Percentiles rank a stretch among this genome's conserved stretches.
These are phyloP conservation scores for Odobenus rosmarus DNA, from an alignment of 2,113 vertebrate species.

Conservation along the genomic window DNA sequence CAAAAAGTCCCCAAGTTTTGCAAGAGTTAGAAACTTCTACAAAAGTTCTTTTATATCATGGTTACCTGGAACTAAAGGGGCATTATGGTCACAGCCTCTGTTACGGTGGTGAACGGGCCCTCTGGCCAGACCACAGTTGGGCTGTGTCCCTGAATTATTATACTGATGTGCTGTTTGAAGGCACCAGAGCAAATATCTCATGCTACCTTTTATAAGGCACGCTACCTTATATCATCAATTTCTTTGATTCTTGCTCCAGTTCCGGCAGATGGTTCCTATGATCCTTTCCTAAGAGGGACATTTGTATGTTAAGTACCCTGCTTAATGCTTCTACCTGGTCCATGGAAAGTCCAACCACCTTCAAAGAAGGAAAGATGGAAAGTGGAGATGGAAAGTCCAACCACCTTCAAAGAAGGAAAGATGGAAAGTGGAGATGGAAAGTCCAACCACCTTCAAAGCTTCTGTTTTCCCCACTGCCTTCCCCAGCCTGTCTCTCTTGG, in stretches of 20 bases:
- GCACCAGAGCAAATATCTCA: accelerated
- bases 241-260: background rate
- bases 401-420: too few species aligned
- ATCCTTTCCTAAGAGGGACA: background rate
- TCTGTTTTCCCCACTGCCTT: accelerated
- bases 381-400: background rate
- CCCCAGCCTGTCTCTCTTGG: background rate
- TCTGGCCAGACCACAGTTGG: too few species aligned
- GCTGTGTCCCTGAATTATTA: background rate
- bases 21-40: background rate
- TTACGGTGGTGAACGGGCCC: accelerated
- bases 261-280: background rate
- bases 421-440: too few species aligned
- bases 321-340: background rate
- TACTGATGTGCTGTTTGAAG: background rate
- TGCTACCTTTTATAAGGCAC: too few species aligned
- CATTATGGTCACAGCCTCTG: background rate
- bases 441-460: too few species aligned
- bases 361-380: too few species aligned
- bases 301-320: too few species aligned
- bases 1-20: constrained; percentile 51
- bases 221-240: background rate
- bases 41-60: background rate
- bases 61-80: background rate
- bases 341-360: background rate